phyloP scores from a whole-genome alignment of 2,113 vertebrate species.

The Serinus canaria region DNA sequence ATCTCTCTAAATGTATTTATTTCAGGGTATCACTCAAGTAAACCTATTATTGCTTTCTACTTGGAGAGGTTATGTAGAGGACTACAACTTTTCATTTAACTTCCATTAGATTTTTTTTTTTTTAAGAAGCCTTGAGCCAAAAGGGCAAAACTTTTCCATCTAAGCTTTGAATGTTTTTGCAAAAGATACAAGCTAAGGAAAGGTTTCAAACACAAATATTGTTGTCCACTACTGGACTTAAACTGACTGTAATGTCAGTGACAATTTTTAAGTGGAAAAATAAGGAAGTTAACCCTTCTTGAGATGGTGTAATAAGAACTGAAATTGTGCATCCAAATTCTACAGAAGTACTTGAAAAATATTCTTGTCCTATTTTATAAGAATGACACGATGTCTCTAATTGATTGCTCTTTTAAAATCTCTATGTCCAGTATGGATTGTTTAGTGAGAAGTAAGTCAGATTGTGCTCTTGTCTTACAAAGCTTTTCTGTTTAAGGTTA shows the following conservation, averaged over 20 bases:
- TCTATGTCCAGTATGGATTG: not conserved
- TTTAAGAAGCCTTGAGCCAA: not conserved
- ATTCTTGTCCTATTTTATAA: not conserved
- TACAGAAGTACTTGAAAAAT: not conserved
- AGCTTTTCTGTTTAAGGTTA: not conserved
- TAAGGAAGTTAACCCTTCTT: not conserved
- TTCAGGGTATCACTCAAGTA: not conserved
- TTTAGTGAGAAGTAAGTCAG: not conserved
- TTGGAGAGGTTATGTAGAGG: not conserved
- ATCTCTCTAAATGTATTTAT: conserved; percentile 9
- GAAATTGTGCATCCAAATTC: not conserved
- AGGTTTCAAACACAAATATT: not conserved
- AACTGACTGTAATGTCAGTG: not conserved
- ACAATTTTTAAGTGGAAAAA: not conserved
- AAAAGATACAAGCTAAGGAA: not conserved
- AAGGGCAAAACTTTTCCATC: not conserved
- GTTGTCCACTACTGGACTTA: not conserved
- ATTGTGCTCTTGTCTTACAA: not conserved
- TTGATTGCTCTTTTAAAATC: not conserved
- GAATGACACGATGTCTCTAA: not conserved
- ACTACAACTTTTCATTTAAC: not conserved
- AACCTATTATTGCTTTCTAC: not conserved
- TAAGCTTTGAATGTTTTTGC: not conserved
- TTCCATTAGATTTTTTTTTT: not conserved
- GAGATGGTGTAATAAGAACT: not conserved